These are phyloP conservation scores for Stenodema calcarata DNA, from an alignment of 2,888 invertebrate genomes.

Conservation along the genomic window DNA sequence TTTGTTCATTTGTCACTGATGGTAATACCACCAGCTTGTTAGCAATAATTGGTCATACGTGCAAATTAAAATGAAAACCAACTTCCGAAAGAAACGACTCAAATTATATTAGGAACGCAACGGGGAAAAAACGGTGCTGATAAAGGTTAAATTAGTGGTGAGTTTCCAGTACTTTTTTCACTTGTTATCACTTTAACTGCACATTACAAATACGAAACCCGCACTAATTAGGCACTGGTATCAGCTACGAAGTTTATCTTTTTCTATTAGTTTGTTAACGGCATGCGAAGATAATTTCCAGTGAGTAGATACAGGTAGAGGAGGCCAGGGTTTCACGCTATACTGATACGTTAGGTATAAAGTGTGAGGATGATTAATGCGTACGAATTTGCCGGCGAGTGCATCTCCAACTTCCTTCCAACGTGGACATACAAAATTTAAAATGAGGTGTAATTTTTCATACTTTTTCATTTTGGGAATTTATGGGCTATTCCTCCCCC, in stretches of 20 bases:
- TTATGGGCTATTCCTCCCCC: no score
- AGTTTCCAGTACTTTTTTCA: not conserved
- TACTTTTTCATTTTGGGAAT: no score
- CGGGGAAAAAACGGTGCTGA: not conserved
- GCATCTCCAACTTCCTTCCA: no score
- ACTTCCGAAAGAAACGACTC: not conserved
- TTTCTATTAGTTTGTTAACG: not conserved
- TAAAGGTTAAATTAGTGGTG: not conserved
- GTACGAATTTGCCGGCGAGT: no score
- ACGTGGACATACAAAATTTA: no score
- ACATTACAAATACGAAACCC: not conserved
- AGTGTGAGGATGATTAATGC: not conserved
- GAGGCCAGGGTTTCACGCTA: not conserved
- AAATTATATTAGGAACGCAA: not conserved
- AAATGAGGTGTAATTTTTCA: no score
- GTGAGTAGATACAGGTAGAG: not conserved
- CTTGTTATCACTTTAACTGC: not conserved
- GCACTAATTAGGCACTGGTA: not conserved
- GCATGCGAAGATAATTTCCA: not conserved
- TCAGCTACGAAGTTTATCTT: not conserved
- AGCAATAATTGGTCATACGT: not conserved
- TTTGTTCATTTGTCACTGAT: not conserved
- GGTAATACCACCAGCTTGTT: not conserved
- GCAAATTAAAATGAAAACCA: not conserved
- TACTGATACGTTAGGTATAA: no score